Evolutionary conservation across 2,888 invertebrate species (phyloP).

Genomic region (Tortrix viridana): DNA sequence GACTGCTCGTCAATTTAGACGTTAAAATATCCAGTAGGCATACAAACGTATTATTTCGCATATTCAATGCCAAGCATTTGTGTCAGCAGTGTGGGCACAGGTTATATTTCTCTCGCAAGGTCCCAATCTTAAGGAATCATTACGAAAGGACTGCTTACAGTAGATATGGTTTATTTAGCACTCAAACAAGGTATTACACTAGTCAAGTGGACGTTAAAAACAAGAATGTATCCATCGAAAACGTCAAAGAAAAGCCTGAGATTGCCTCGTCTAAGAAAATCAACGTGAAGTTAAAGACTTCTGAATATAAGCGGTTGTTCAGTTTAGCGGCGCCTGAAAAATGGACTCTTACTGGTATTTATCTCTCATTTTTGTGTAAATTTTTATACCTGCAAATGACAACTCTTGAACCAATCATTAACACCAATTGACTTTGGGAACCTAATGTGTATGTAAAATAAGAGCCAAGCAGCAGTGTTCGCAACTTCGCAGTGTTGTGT

Average conservation of each 20-base stretch:
- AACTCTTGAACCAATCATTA: neutral
- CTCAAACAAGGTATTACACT: slow-evolving; percentile 63
- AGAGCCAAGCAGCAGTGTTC: too few relatives aligned
- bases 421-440: too few relatives aligned
- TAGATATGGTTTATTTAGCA: slow-evolving; percentile 59
- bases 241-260: slow-evolving; percentile 55
- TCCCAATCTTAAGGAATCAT: slow-evolving; percentile 61
- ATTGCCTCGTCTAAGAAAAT: slow-evolving; percentile 66
- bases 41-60: slow-evolving; percentile 58
- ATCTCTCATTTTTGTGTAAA: neutral
- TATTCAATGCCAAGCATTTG: slow-evolving; percentile 53
- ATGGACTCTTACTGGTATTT: slow-evolving; percentile 85
- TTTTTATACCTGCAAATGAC: neutral
- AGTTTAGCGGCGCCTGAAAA: slow-evolving; percentile 86
- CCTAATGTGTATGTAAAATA: too few relatives aligned
- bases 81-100: slow-evolving; percentile 72
- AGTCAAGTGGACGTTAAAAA: slow-evolving; percentile 71
- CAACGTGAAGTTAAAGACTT: slow-evolving; percentile 77
- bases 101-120: slow-evolving; percentile 68
- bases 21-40: slow-evolving; percentile 64
- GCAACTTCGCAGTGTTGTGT: too few relatives aligned
- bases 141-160: slow-evolving; percentile 62
- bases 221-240: slow-evolving; percentile 60
- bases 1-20: slow-evolving; percentile 66
- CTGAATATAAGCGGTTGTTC: slow-evolving; percentile 83